Evolutionary conservation across 1,140 invertebrate genomes (phyloP).

Genomic region (Phortica variegata): DNA sequence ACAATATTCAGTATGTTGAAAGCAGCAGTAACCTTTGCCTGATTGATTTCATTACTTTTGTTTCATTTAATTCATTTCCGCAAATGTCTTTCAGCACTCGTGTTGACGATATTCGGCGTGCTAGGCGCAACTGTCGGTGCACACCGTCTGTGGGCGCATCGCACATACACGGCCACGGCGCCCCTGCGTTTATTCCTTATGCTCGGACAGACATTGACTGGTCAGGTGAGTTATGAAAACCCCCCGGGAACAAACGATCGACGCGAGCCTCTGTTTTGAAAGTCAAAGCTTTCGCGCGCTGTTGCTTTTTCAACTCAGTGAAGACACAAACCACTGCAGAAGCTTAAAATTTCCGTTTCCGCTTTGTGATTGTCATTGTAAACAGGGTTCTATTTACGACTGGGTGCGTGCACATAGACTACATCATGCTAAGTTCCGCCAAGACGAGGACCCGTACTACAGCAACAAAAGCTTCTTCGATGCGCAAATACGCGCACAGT

Average conservation of each 20-base stretch:
- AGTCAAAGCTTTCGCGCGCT: slow-evolving; percentile 9
- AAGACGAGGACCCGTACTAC: slow-evolving; percentile 89
- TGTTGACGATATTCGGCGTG: slow-evolving; percentile 63
- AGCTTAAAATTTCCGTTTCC: slow-evolving; percentile 1
- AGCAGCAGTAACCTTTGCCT: slow-evolving; percentile 1
- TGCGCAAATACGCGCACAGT: slow-evolving; percentile 73
- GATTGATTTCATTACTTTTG: no score
- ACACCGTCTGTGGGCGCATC: slow-evolving; percentile 89
- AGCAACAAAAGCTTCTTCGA: slow-evolving; percentile 83
- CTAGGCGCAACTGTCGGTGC: slow-evolving; percentile 82
- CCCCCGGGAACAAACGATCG: no score
- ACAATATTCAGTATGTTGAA: slow-evolving; percentile 65
- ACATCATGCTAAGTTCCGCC: slow-evolving; percentile 86
- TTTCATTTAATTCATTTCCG: neutral
- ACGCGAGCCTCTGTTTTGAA: neutral
- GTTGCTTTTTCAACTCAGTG: no score
- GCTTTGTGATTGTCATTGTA: neutral
- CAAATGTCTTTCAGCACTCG: slow-evolving; percentile 58
- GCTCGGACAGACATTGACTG: slow-evolving; percentile 76
- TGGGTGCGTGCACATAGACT: slow-evolving; percentile 82
- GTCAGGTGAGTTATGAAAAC: slow-evolving; percentile 82
- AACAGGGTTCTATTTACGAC: slow-evolving; percentile 72
- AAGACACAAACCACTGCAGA: slow-evolving; percentile 23
- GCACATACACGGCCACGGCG: slow-evolving; percentile 73
- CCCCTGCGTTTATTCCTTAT: slow-evolving; percentile 74